Conservation (phyloP, 2,888 invertebrate genomes). For the Lampropteryx suffumata region DNA sequence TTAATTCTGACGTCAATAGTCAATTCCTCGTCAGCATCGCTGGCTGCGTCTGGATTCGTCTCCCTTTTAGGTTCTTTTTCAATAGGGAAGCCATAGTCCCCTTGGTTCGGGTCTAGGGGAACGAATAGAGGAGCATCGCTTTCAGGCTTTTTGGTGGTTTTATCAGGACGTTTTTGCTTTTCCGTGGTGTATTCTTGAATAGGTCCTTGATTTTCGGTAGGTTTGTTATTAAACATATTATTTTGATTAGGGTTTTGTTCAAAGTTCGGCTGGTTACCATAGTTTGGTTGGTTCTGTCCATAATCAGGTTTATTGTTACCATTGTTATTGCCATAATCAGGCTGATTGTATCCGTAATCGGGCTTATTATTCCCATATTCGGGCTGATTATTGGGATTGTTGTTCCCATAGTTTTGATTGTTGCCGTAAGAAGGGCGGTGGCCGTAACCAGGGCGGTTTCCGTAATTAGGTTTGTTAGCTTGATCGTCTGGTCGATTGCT, state of each 20-base stretch:
- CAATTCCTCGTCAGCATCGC: slow-evolving; percentile 52
- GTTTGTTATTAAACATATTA: slow-evolving; percentile 22
- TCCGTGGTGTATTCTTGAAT: slow-evolving; percentile 14
- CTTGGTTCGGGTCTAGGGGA: slow-evolving; percentile 58
- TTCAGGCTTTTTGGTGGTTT: slow-evolving; percentile 48
- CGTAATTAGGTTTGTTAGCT: slow-evolving; percentile 2
- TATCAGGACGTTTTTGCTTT: slow-evolving; percentile 15
- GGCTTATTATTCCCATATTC: slow-evolving; percentile 10
- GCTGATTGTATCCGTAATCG: slow-evolving; percentile 10
- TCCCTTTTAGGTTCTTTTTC: slow-evolving; percentile 65
- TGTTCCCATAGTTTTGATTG: slow-evolving; percentile 17
- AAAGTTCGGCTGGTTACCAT: slow-evolving; percentile 17
- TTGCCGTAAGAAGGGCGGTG: slow-evolving; percentile 1
- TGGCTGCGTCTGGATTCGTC: slow-evolving; percentile 43
- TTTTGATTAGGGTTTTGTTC: slow-evolving; percentile 20
- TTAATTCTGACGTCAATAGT: slow-evolving; percentile 63
- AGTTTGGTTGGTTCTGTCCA: slow-evolving; percentile 14
- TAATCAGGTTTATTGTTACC: slow-evolving; percentile 21
- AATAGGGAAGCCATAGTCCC: slow-evolving; percentile 54
- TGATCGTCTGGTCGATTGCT: slow-evolving; percentile 11
- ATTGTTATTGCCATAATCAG: slow-evolving; percentile 14
- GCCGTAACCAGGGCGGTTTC: slow-evolving; percentile 2
- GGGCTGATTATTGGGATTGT: slow-evolving; percentile 15
- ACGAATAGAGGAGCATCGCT: slow-evolving; percentile 57
- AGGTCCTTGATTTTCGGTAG: slow-evolving; percentile 5